Base-by-base conservation (phyloP, 2,113 vertebrate species). In the Rhinopomastus cyanomelas region DNA sequence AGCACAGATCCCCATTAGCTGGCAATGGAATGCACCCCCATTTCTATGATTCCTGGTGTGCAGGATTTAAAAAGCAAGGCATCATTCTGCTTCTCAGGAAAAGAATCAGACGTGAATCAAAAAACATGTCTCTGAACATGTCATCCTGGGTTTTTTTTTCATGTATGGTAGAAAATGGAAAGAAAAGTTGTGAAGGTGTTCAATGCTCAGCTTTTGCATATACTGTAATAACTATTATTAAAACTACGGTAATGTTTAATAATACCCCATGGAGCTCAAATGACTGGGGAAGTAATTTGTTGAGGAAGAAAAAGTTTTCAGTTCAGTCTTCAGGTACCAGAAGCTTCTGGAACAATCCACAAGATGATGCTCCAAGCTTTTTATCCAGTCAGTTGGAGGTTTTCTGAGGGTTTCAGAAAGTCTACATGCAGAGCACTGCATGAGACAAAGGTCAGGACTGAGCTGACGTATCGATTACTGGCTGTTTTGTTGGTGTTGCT, bases 401-500 rank as follows among this genome's bases (percentile, higher is more conserved):
- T 91, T 86, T 93, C 85, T 78, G 88, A 96, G 68, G 71, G 87
- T 87, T 93, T 82, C 55, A 77, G 49, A 48, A 93, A 96, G 95
- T 97, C 84, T 89, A n/a, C 67, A 81, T 65, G 74, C 46, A 89
- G 89, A 22, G 72, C 12, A 82, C 59, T 30, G 67, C 13, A 8
- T 25, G 49, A 93, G 89, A 76, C 86, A 51, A 94, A 95, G 94
- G 98, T 99, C 98, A 99, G 97, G 98, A 98, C 91, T 99, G 98
- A 42, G 97, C 81, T 66, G 95, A 97, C 27, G 95, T 84, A 91
- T 98, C 97, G 2, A 93, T 96, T 90, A 97, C 90, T 68, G 97
- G 96, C 52, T 98, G 98, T 95, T 98, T 98, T 75, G 97, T 96
- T 36, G 98, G 96, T 80, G 96, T 96, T 77, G 97, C 98, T 96